Conservation (phyloP, 2,888 invertebrate genomes). For the Latheticus oryzae region DNA sequence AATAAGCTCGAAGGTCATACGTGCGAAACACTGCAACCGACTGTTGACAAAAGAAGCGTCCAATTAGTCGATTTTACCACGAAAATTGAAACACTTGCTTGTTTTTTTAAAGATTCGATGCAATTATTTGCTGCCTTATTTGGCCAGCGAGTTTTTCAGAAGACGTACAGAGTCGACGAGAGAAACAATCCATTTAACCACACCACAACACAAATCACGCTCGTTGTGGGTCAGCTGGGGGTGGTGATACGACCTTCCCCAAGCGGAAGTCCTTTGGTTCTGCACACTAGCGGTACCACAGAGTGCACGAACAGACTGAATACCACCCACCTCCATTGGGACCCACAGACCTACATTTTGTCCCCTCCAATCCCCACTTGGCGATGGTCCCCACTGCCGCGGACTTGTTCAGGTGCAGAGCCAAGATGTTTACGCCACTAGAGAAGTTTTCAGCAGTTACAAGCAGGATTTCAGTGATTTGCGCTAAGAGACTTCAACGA, state of each 20-base stretch:
- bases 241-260: slow-evolving; percentile 54
- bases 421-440: slow-evolving; percentile 47
- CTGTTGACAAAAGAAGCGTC: slow-evolving; percentile 46
- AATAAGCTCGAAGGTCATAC: slow-evolving; percentile 49
- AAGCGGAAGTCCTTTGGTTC: slow-evolving; percentile 58
- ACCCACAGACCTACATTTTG: slow-evolving; percentile 64
- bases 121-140: slow-evolving; percentile 45
- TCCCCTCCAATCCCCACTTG: slow-evolving; percentile 54
- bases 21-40: slow-evolving; percentile 46
- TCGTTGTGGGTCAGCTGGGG: slow-evolving; percentile 26
- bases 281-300: slow-evolving; percentile 59
- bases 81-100: slow-evolving; percentile 45
- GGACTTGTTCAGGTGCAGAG: slow-evolving; percentile 36
- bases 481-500: slow-evolving; percentile 32
- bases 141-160: slow-evolving; percentile 44
- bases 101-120: slow-evolving; percentile 40
- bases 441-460: slow-evolving; percentile 42
- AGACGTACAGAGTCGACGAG: slow-evolving; percentile 31
- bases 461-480: too few relatives aligned
- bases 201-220: slow-evolving; percentile 7
- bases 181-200: slow-evolving; percentile 8
- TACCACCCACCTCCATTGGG: slow-evolving; percentile 62
- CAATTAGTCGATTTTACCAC: slow-evolving; percentile 44
- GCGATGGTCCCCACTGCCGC: slow-evolving; percentile 54
- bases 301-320: slow-evolving; percentile 62